phyloP scores from a whole-genome alignment of 2,113 vertebrate genomes.

The Protomyctophum bolini region DNA sequence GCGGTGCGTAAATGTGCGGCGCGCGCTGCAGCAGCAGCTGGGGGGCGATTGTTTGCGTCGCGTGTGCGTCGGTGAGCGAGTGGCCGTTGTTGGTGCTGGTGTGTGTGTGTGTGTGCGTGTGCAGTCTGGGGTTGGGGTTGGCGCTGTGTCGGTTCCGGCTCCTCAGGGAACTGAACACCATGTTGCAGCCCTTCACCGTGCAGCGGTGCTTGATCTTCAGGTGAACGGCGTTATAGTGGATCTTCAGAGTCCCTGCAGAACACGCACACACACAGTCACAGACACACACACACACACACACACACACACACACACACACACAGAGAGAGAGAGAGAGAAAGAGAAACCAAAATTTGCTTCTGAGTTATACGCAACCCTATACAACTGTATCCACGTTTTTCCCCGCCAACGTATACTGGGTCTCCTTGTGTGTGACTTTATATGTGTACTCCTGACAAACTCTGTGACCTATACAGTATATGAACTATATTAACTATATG shows the following conservation, averaged over 20 bases:
- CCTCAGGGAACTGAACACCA: constrained; percentile 96
- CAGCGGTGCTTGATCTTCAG: constrained; percentile 96
- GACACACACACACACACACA: not conserved
- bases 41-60: not conserved
- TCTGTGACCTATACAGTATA: too few relatives aligned
- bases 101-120: constrained; percentile 85
- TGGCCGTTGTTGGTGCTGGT: constrained; percentile 71
- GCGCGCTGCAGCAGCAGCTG: too few relatives aligned
- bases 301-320: not conserved
- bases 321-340: not conserved
- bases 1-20: too few relatives aligned
- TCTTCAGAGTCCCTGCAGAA: constrained; percentile 87
- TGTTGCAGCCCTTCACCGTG: constrained; percentile 91
- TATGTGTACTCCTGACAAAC: too few relatives aligned
- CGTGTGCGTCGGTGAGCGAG: not conserved
- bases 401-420: too few relatives aligned
- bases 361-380: not conserved
- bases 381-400: too few relatives aligned
- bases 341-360: too few relatives aligned
- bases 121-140: constrained; percentile 93
- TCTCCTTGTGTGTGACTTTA: too few relatives aligned
- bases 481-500: too few relatives aligned
- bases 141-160: constrained; percentile 96
- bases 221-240: constrained; percentile 96
- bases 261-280: constrained; percentile 2